These are phyloP conservation scores for Sebastes nivosus DNA, from an alignment of 2,797 vertebrate genomes.

Conservation along the genomic window DNA sequence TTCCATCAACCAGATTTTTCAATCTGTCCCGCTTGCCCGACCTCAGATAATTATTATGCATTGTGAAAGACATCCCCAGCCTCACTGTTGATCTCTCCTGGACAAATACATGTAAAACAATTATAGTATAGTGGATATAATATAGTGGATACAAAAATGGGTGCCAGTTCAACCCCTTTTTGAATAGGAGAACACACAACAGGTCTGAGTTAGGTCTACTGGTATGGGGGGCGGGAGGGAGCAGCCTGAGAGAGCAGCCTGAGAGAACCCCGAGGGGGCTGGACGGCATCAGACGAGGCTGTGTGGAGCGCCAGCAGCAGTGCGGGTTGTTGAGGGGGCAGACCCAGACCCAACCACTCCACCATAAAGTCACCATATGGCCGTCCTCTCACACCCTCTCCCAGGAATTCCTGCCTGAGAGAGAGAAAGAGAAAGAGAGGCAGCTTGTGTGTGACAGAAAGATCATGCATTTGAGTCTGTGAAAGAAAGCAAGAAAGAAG, in stretches of 20 bases:
- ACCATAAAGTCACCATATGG: conserved; percentile 71
- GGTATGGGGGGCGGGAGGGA: background rate
- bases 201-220: conserved; percentile 1
- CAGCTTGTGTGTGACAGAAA: conserved; percentile 16
- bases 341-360: conserved; percentile 58
- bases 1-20: conserved; percentile 33
- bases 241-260: conserved; percentile 52
- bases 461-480: conserved; percentile 10
- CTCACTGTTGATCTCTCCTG: background rate
- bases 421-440: background rate
- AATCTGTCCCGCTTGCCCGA: conserved; percentile 28
- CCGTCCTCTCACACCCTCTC: conserved; percentile 36
- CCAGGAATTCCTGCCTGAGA: conserved; percentile 21
- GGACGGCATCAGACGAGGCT: conserved; percentile 41
- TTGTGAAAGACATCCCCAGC: background rate
- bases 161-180: background rate
- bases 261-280: conserved; percentile 46
- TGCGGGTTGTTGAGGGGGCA: conserved; percentile 48
- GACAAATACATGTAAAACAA: background rate
- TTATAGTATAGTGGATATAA: background rate
- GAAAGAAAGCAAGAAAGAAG: background rate
- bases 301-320: conserved; percentile 56
- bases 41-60: conserved; percentile 20
- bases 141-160: background rate
- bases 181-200: background rate